A percentile compares a stretch with the other conserved stretches of the same genome.
These are phyloP conservation scores for Drosophila littoralis DNA, from an alignment of 1,140 invertebrate species.

Conservation along the genomic window DNA sequence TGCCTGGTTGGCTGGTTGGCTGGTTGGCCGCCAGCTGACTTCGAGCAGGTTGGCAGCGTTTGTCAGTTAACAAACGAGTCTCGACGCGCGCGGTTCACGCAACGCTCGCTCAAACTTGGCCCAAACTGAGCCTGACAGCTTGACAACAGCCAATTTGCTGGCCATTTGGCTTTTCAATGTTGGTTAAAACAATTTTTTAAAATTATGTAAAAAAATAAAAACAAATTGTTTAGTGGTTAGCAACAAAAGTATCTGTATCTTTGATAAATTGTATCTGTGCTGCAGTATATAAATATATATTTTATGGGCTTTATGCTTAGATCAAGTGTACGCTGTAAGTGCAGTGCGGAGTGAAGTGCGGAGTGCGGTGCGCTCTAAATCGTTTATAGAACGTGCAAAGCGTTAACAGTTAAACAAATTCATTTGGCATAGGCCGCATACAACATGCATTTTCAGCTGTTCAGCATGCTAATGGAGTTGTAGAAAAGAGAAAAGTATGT, in stretches of 20 bases:
- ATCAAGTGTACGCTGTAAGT: conserved; percentile 4
- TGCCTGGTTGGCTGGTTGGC: neutral
- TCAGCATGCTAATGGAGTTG: conserved; percentile 62
- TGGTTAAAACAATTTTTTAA: conserved; percentile 16
- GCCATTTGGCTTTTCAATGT: conserved; percentile 9
- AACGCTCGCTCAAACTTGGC: conserved; percentile 40
- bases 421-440: conserved; percentile 41
- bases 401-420: conserved; percentile 52
- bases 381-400: conserved; percentile 66
- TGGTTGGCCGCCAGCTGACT: conserved; percentile 22
- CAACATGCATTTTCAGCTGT: conserved; percentile 53
- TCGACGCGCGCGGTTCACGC: conserved; percentile 59
- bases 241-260: neutral
- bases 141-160: neutral
- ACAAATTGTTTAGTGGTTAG: conserved; percentile 2
- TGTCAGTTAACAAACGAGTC: conserved; percentile 68
- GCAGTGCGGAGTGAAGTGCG: conserved; percentile 2
- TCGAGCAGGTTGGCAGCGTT: conserved; percentile 48
- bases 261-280: neutral
- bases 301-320: neutral
- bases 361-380: conserved; percentile 39
- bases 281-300: neutral
- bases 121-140: conserved; percentile 1
- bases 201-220: conserved; percentile 9
- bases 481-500: conserved; percentile 47